phyloP scores from a whole-genome alignment of 2,888 invertebrate species.

The Phrixothrix hirtus region DNA sequence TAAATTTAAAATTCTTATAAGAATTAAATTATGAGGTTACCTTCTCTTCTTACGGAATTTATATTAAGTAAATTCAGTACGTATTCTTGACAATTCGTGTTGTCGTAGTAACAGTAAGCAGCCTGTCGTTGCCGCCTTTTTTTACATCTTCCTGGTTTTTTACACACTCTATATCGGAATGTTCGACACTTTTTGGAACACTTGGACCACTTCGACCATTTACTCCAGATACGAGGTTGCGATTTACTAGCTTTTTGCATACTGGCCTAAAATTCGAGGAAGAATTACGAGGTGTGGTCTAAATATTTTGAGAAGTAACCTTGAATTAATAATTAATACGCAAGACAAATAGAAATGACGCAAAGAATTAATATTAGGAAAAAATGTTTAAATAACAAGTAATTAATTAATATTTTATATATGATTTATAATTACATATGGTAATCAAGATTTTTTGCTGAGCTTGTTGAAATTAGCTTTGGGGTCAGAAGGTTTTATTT shows the following conservation, averaged over 20 bases:
- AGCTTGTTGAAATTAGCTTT: too few species aligned
- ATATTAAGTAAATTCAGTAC: conserved; percentile 55
- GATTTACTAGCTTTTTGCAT: conserved; percentile 44
- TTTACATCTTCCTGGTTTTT: conserved; percentile 73
- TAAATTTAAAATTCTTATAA: background rate
- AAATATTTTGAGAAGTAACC: too few species aligned
- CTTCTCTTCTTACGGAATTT: background rate
- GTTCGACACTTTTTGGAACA: conserved; percentile 82
- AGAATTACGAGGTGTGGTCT: too few species aligned
- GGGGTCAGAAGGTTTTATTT: too few species aligned
- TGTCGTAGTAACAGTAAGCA: conserved; percentile 83
- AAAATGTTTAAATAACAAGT: too few species aligned
- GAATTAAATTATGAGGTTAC: background rate
- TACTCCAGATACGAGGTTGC: conserved; percentile 63
- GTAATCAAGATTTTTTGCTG: too few species aligned
- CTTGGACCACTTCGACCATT: conserved; percentile 83
- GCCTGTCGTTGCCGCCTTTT: conserved; percentile 78
- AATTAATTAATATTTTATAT: too few species aligned
- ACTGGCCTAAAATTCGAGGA: conserved; percentile 48
- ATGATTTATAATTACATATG: too few species aligned
- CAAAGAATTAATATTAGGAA: too few species aligned
- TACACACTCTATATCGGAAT: conserved; percentile 76
- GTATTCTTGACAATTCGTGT: conserved; percentile 78
- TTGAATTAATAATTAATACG: too few species aligned
- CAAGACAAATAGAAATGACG: too few species aligned